Evolutionary conservation across 2,113 vertebrate species (phyloP), one percentile per base, ranked within the genome.

Genomic region (Heterotilapia buettikoferi): DNA sequence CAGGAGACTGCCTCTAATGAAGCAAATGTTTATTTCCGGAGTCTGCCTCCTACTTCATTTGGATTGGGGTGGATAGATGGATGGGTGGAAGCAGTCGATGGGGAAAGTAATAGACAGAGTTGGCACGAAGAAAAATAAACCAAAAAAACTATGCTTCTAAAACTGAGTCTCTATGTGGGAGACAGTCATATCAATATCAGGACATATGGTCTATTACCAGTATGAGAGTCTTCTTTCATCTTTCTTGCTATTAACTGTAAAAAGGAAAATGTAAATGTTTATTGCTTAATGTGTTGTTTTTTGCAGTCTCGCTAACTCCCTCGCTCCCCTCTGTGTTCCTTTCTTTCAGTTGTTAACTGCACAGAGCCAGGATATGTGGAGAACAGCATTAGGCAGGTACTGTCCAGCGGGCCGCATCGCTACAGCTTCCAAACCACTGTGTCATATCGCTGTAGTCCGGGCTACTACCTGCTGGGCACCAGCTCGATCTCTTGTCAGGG

Each of bases 401-500:
- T 98, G 31, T 94, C 97, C 26, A 98, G 96, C 1, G 97, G 98
- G 45, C 97, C 97, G 0, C 97, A 98, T 95, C 96, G 97, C 84
- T 99, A 98, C 97, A 98, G 97, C 96, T 99, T 97, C 33, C 97
- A 98, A 95, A 98, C 98, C 47, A 94, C 97, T 0, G 98, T 99
- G 90, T 98, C 98, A 1, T 99, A 98, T 92, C 97, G 97, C 86
- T 99, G 98, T 94, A 98, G 93, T 96, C 97, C 97, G 0, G 98
- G 98, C 43, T 98, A 98, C 96, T 98, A 99, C 95, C 94, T 99
- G 31, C 88, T 99, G 96, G 99, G 99, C 33, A 98, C 97, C 12
- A 98, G 97, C n/a, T 97, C 96, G 38, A 97, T 99, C 86, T 97
- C 97, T 82, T 99, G 99, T 95, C 99, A 99, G 95, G 98, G 98